These are phyloP conservation scores for Prorops nasuta DNA, from an alignment of 1,140 invertebrate species.

Conservation along the genomic window DNA sequence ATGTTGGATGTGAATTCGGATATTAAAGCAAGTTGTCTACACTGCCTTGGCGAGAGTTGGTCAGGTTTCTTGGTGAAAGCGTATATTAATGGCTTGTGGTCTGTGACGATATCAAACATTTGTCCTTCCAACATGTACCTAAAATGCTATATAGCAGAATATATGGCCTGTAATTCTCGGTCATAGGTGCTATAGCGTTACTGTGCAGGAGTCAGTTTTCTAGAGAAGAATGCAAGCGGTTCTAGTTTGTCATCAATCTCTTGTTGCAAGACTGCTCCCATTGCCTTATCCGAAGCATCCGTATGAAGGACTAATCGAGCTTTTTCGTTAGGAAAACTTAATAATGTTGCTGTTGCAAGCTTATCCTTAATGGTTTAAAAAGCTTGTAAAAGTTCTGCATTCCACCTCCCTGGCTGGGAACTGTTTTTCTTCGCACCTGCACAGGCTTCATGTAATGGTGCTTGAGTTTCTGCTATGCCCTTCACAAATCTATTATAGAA, in stretches of 20 bases:
- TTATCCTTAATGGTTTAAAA: neutral
- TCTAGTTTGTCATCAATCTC: neutral
- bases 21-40: neutral
- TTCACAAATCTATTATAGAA: neutral
- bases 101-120: neutral
- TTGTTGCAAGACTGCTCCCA: neutral
- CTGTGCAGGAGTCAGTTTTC: neutral
- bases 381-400: neutral
- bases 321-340: neutral
- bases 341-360: neutral
- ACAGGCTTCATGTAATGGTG: neutral
- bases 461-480: neutral
- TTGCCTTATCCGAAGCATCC: neutral
- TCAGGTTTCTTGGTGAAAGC: neutral
- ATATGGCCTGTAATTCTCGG: no score
- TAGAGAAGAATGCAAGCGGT: neutral
- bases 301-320: neutral
- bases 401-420: neutral
- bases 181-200: neutral
- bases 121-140: neutral
- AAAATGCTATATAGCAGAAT: neutral
- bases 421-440: neutral
- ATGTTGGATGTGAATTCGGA: neutral
- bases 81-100: neutral
- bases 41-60: neutral